Conservation (phyloP, 2,888 invertebrate genomes). For the Agrenia bidenticulata region DNA sequence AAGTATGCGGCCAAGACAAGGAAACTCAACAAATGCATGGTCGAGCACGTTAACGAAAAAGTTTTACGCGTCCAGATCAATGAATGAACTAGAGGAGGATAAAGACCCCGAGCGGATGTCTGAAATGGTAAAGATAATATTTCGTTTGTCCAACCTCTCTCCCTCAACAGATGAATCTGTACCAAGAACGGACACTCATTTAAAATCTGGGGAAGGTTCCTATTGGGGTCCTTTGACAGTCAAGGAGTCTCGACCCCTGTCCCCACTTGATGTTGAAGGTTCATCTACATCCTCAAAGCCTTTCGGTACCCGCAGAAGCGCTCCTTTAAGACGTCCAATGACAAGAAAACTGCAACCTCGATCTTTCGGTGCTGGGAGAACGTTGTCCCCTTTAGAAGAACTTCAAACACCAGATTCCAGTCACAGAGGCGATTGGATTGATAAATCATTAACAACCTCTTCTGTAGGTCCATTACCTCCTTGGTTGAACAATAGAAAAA, state of each 20-base stretch:
- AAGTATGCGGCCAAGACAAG: background rate
- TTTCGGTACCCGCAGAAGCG: slow-evolving; percentile 18
- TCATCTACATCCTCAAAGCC: slow-evolving; percentile 1
- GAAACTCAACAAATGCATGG: background rate
- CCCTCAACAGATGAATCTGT: slow-evolving; percentile 12
- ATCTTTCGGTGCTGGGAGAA: slow-evolving; percentile 15
- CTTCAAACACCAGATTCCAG: slow-evolving; percentile 33
- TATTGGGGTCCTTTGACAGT: slow-evolving; percentile 16
- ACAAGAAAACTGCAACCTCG: slow-evolving; percentile 1
- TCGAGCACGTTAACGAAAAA: background rate
- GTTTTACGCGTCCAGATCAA: slow-evolving; percentile 1
- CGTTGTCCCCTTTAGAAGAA: slow-evolving; percentile 35
- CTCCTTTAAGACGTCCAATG: slow-evolving; percentile 23
- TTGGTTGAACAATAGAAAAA: too few species aligned
- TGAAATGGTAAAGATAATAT: slow-evolving; percentile 45
- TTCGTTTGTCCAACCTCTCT: slow-evolving; percentile 34
- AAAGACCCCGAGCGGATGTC: slow-evolving; percentile 35
- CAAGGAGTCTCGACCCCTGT: slow-evolving; percentile 33
- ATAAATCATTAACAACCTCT: too few species aligned
- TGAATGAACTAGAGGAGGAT: background rate
- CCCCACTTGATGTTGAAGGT: slow-evolving; percentile 28
- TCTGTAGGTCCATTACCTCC: too few species aligned
- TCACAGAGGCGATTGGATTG: too few species aligned
- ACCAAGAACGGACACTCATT: background rate
- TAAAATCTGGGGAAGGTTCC: background rate